These are phyloP conservation scores for Lepeophtheirus nordmannii DNA, from an alignment of 2,888 invertebrate genomes.

Conservation along the genomic window DNA sequence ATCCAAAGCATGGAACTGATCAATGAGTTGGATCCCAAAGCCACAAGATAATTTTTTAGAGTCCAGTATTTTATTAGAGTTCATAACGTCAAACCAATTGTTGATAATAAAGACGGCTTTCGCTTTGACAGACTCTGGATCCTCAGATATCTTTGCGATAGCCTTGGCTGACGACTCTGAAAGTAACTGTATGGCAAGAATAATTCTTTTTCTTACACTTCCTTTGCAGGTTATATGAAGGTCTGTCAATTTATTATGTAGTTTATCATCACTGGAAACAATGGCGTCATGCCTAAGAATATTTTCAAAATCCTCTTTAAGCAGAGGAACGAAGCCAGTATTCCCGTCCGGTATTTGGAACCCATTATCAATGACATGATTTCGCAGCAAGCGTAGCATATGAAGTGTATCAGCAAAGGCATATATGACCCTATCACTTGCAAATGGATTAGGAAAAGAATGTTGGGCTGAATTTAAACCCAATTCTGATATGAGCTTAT, in stretches of 20 bases:
- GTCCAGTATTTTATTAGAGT: neutral
- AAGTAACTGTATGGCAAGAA: neutral
- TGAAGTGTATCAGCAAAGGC: neutral
- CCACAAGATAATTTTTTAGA: neutral
- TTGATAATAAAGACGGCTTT: neutral
- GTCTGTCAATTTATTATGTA: neutral
- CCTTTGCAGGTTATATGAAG: neutral
- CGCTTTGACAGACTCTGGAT: neutral
- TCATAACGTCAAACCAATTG: slow-evolving; percentile 5
- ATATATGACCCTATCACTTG: neutral
- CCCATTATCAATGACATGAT: neutral
- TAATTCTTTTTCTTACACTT: neutral
- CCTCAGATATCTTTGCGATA: neutral
- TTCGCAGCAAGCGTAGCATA: neutral
- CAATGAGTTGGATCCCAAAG: neutral
- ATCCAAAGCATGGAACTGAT: neutral
- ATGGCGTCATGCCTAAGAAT: neutral
- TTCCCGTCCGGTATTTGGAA: neutral
- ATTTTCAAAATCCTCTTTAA: neutral
- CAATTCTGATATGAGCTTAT: neutral
- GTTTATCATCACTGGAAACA: neutral
- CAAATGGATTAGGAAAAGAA: neutral
- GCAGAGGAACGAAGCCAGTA: neutral
- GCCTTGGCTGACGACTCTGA: neutral
- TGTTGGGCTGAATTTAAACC: neutral